Conservation (phyloP, 2,113 vertebrate genomes). For the Amphiprion ocellaris region DNA sequence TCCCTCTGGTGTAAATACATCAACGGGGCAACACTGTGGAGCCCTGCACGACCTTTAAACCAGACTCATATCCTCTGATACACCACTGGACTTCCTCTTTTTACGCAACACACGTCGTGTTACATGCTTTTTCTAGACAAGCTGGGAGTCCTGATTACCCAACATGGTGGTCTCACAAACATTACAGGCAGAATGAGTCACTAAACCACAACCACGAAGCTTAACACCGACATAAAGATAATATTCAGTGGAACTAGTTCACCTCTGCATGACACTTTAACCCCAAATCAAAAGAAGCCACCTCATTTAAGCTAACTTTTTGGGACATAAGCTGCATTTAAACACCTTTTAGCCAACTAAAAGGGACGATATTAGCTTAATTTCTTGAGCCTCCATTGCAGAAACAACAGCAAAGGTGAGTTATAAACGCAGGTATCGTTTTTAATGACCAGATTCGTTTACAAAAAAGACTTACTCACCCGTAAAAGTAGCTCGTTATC, state of each 20-base stretch:
- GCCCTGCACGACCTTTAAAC: constrained; percentile 39
- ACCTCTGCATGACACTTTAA: no score
- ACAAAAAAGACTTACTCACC: constrained; percentile 11
- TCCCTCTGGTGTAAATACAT: constrained; percentile 12
- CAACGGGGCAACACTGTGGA: constrained; percentile 4
- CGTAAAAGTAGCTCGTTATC: background rate
- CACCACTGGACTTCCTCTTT: constrained; percentile 45
- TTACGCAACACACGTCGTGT: constrained; percentile 27
- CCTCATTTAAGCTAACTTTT: no score
- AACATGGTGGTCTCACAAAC: background rate
- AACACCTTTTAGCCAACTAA: no score
- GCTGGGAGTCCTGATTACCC: background rate
- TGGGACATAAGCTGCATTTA: no score
- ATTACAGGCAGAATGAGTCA: background rate
- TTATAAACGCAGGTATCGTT: background rate
- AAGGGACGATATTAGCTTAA: no score
- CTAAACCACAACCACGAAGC: background rate
- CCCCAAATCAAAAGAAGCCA: no score
- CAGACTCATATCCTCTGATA: constrained; percentile 37
- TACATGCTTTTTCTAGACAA: background rate
- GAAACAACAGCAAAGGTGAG: background rate
- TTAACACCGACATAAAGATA: no score
- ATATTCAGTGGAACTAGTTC: no score
- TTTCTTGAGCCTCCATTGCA: no score
- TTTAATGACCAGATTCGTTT: no score